Evolutionary conservation across 2,888 invertebrate species (phyloP).

Genomic region (Linhomoeus sp.): DNA sequence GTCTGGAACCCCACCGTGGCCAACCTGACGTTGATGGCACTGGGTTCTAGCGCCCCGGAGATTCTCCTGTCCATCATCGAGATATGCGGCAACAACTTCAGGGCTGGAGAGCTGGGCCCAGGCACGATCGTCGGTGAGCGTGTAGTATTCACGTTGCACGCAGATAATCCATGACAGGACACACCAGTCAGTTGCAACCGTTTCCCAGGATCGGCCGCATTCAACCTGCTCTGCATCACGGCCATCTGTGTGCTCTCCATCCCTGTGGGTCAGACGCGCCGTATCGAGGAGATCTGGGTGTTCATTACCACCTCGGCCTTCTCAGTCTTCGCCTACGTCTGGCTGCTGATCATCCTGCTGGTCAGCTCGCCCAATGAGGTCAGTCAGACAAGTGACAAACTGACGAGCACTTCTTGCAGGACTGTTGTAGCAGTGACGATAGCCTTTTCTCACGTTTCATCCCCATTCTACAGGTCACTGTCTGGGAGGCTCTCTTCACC

Average conservation of each 20-base stretch:
- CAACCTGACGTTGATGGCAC: conserved; percentile 39
- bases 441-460: too few relatives aligned
- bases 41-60: conserved; percentile 40
- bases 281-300: conserved; percentile 28
- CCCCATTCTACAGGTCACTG: not conserved
- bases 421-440: too few relatives aligned
- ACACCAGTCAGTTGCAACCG: not conserved
- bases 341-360: conserved; percentile 36
- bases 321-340: conserved; percentile 39
- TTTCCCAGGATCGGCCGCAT: conserved; percentile 36
- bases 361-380: too few relatives aligned
- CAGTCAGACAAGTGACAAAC: too few relatives aligned
- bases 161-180: not conserved
- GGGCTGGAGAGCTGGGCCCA: conserved; percentile 37
- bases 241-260: conserved; percentile 37
- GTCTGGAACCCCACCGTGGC: conserved; percentile 41
- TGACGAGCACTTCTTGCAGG: too few relatives aligned
- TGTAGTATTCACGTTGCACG: not conserved
- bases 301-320: conserved; percentile 30
- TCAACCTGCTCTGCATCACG: conserved; percentile 38
- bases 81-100: conserved; percentile 37
- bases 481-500: conserved; percentile 39
- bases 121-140: conserved; percentile 41
- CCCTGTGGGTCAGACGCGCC: conserved; percentile 29
- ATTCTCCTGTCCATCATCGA: conserved; percentile 38